phyloP scores from a whole-genome alignment of 2,113 vertebrate species.

The Solea solea region DNA sequence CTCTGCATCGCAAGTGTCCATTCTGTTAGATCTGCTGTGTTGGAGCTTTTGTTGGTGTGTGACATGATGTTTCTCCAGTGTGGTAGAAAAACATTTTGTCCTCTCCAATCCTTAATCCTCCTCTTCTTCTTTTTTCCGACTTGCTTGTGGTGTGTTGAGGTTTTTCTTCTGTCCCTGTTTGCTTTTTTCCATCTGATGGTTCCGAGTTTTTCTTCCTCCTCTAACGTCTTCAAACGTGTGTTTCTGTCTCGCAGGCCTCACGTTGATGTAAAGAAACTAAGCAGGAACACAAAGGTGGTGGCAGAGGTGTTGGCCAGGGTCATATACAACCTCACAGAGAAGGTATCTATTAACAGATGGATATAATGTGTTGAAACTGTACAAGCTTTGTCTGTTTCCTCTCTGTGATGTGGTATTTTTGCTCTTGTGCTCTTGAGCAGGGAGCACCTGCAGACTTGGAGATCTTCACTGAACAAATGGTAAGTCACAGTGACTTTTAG shows the following conservation, averaged over 20 bases:
- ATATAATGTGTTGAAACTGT: too few species aligned
- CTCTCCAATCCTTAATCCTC: background rate
- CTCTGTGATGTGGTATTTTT: background rate
- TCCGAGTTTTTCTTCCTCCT: background rate
- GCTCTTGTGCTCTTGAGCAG: constrained; percentile 68
- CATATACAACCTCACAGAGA: constrained; percentile 97
- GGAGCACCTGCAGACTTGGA: constrained; percentile 91
- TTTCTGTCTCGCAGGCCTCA: constrained; percentile 81
- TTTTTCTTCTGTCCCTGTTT: background rate
- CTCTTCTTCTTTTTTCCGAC: background rate
- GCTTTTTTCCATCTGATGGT: background rate
- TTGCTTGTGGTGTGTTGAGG: background rate
- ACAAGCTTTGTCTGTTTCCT: background rate
- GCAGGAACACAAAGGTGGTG: constrained; percentile 92
- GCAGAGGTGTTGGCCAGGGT: constrained; percentile 95
- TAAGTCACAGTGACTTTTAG: constrained; percentile 64
- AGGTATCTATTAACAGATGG: constrained; percentile 77
- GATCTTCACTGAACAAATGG: constrained; percentile 98
- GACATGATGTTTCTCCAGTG: background rate
- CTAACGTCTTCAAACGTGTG: constrained; percentile 18
- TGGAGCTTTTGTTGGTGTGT: background rate
- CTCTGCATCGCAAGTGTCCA: constrained; percentile 8
- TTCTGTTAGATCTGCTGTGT: background rate
- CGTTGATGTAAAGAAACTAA: constrained; percentile 89
- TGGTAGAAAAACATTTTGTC: background rate